phyloP scores from a whole-genome alignment of 2,797 vertebrate genomes.

The Bufotes viridis region DNA sequence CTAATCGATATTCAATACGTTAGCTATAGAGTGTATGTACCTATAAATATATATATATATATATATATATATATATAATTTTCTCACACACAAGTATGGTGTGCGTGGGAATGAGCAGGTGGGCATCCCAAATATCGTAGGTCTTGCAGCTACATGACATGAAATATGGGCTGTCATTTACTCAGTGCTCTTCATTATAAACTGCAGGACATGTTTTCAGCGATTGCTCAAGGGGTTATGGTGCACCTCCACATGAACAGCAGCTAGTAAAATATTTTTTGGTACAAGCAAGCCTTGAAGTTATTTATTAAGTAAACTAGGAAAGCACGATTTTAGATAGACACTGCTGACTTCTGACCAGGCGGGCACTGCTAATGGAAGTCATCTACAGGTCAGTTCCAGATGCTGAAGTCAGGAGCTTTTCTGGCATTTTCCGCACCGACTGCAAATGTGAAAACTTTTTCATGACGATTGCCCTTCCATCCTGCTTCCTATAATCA shows the following conservation, averaged over 20 bases:
- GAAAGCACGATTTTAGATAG: no score
- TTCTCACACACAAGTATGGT: not conserved
- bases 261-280: not conserved
- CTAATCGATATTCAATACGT: no score
- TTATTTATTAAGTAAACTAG: not conserved
- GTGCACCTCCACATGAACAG: not conserved
- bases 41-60: no score
- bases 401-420: no score
- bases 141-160: conserved; percentile 48
- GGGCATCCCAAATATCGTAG: conserved; percentile 35
- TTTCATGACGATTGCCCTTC: no score
- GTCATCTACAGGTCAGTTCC: not conserved
- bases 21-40: no score
- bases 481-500: no score
- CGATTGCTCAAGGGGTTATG: conserved; percentile 5
- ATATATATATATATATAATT: no score
- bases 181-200: conserved; percentile 18
- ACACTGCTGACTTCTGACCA: no score
- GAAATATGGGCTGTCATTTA: conserved; percentile 29
- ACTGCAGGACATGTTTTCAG: conserved; percentile 8
- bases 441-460: no score
- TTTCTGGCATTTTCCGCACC: no score
- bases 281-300: not conserved
- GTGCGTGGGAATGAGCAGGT: conserved; percentile 18
- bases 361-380: not conserved